Percentiles rank a stretch among this genome's conserved stretches.
These are phyloP conservation scores for Dasyornis broadbenti DNA, from an alignment of 2,113 vertebrate species.

Conservation along the genomic window DNA sequence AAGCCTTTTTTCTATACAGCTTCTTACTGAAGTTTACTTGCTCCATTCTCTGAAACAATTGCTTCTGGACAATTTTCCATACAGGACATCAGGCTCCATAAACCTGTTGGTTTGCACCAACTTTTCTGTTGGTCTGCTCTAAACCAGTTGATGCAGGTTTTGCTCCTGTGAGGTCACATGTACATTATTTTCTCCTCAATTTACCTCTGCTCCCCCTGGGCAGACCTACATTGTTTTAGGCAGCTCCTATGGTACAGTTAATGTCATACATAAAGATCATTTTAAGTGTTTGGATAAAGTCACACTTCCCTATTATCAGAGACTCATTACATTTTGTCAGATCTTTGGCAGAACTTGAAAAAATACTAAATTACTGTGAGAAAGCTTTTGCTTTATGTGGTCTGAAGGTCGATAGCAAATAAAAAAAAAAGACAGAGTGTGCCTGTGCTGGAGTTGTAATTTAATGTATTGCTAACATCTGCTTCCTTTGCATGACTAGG, in stretches of 20 bases:
- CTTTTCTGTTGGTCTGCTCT: background rate
- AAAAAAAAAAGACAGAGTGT: background rate
- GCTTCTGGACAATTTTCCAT: background rate
- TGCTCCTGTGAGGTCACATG: background rate
- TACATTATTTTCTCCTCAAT: background rate
- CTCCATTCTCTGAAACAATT: background rate
- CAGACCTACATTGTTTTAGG: background rate
- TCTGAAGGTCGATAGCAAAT: background rate
- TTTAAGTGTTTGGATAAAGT: background rate
- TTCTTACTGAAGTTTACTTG: background rate
- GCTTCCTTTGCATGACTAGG: background rate
- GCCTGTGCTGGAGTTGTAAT: background rate
- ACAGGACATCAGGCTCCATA: background rate
- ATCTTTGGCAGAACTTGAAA: background rate
- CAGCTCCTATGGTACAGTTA: background rate
- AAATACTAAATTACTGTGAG: background rate
- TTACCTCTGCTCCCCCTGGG: background rate
- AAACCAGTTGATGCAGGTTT: background rate
- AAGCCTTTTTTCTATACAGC: background rate
- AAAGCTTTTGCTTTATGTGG: background rate
- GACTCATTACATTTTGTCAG: background rate
- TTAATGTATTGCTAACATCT: background rate
- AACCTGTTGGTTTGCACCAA: background rate
- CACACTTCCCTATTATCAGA: background rate
- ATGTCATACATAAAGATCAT: background rate